A percentile compares a stretch with the other conserved stretches of the same genome.
phyloP scores from a whole-genome alignment of 2,113 vertebrate species.

The Centropus bengalensis region DNA sequence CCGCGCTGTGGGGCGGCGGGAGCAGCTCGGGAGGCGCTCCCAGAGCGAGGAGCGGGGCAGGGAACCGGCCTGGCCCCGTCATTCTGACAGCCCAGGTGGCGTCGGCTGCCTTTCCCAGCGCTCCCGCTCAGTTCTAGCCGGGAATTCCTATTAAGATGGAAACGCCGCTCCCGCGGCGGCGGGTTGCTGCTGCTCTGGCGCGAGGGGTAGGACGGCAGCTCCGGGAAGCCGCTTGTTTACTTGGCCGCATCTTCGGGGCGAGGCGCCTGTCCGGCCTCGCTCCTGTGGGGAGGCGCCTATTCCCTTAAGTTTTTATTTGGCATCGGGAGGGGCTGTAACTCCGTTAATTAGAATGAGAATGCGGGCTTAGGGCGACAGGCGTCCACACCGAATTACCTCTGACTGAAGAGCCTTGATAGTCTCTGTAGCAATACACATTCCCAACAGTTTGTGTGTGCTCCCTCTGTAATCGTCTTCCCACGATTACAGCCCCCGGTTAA shows the following conservation, averaged over 20 bases:
- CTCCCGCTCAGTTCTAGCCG: no score
- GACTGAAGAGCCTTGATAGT: background rate
- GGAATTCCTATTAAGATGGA: no score
- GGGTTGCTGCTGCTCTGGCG: background rate
- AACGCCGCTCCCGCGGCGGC: no score
- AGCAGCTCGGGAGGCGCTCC: no score
- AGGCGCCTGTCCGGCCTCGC: background rate
- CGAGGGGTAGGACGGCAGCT: background rate
- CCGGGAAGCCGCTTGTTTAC: background rate
- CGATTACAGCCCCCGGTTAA: accelerated
- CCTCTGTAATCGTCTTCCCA: background rate
- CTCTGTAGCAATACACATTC: background rate
- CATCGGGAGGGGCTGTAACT: background rate
- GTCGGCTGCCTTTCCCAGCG: no score
- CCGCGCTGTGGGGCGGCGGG: no score
- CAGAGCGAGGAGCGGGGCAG: no score
- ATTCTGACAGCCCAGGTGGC: no score
- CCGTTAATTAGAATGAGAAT: background rate
- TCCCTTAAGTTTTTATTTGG: background rate
- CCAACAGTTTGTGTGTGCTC: background rate
- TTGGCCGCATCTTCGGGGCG: background rate
- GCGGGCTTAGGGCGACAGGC: background rate
- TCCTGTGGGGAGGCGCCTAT: background rate
- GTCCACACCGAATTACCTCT: background rate
- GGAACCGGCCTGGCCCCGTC: no score